Conservation (phyloP, 2,797 vertebrate genomes). For the Ptychadena robeensis region DNA sequence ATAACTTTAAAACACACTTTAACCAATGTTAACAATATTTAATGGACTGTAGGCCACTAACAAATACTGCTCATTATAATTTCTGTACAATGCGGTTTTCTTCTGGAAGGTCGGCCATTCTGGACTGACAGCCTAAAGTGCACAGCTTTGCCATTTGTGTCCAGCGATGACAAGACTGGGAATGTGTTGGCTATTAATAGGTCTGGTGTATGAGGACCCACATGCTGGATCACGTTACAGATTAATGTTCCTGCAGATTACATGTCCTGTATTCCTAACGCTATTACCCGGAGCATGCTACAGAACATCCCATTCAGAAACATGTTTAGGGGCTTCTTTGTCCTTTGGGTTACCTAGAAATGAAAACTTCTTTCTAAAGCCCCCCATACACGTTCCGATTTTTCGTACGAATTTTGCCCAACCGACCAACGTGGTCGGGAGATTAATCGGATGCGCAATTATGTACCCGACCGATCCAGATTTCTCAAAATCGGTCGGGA, state of each 20-base stretch:
- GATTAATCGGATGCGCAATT: too few species aligned
- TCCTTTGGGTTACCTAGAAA: not conserved
- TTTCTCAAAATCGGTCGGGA: too few species aligned
- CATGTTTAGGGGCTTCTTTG: not conserved
- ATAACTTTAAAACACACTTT: too few species aligned
- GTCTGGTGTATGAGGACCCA: slow-evolving; percentile 83
- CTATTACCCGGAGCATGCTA: slow-evolving; percentile 8
- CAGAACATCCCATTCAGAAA: slow-evolving; percentile 8
- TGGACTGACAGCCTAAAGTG: slow-evolving; percentile 59
- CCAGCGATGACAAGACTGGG: slow-evolving; percentile 90
- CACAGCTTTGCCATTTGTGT: slow-evolving; percentile 91
- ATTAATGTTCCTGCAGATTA: slow-evolving; percentile 67
- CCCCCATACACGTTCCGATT: too few species aligned
- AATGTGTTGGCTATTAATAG: slow-evolving; percentile 94
- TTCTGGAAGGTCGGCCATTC: not conserved
- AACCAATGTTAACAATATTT: too few species aligned
- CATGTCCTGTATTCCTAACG: slow-evolving; percentile 30
- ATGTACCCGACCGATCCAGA: too few species aligned
- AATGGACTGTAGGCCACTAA: too few species aligned
- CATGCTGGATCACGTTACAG: slow-evolving; percentile 73
- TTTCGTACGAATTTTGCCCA: too few species aligned
- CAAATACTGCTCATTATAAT: too few species aligned
- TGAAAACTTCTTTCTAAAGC: not conserved
- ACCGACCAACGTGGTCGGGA: too few species aligned
- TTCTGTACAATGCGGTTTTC: too few species aligned